A percentile compares a stretch with the other conserved stretches of the same genome.
Conservation (phyloP, 1,140 invertebrate genomes). For the Neotoxoptera formosana region DNA sequence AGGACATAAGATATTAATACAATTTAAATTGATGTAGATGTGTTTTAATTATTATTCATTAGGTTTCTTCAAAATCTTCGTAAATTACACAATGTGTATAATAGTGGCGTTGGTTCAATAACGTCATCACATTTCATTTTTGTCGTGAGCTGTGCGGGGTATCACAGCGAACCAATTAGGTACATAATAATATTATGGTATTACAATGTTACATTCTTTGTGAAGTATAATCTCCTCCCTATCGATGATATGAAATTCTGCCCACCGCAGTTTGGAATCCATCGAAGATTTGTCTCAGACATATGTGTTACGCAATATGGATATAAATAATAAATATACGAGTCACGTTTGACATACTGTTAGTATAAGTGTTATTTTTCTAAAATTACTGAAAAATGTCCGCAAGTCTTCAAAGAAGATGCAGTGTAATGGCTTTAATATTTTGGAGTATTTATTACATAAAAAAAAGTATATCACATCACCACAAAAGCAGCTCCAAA, state of each 20-base stretch:
- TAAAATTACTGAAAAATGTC: too few relatives aligned
- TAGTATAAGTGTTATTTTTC: too few relatives aligned
- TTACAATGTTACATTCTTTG: neutral
- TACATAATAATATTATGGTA: neutral
- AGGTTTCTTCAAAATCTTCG: neutral
- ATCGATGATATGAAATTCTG: neutral
- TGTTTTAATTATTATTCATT: constrained; percentile 1
- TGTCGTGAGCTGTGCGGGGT: neutral
- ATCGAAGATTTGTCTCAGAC: too few relatives aligned
- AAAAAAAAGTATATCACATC: too few relatives aligned
- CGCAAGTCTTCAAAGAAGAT: too few relatives aligned
- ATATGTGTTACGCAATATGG: too few relatives aligned
- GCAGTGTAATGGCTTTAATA: too few relatives aligned
- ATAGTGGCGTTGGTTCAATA: neutral
- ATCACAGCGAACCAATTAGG: neutral
- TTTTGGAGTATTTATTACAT: too few relatives aligned
- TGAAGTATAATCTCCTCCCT: neutral
- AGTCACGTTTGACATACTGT: too few relatives aligned
- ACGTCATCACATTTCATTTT: neutral
- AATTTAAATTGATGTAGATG: neutral
- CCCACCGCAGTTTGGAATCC: neutral
- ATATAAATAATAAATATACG: too few relatives aligned
- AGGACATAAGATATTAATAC: neutral
- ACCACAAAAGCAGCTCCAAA: neutral
- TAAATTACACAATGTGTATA: neutral